A percentile compares a stretch with the other conserved stretches of the same genome.
Conservation (phyloP, 2,113 vertebrate species). For the Emydocephalus ijimae region DNA sequence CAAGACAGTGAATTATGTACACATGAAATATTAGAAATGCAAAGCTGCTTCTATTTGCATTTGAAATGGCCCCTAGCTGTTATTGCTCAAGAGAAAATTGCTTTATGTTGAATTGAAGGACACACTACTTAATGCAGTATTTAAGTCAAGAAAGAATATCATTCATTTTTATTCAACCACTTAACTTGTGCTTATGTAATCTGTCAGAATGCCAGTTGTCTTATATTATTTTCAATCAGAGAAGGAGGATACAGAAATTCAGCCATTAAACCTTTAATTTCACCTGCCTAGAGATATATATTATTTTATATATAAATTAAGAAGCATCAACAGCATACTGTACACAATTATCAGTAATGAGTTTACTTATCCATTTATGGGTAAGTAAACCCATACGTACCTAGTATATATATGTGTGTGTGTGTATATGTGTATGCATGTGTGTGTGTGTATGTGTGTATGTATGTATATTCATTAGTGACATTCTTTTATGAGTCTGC, state of each 20-base stretch:
- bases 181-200: conserved; percentile 78
- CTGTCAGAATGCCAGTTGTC: conserved; percentile 73
- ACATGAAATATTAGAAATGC: conserved; percentile 80
- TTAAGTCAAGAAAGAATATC: conserved; percentile 76
- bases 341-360: conserved; percentile 25
- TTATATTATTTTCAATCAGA: conserved; percentile 71
- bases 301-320: conserved; percentile 56
- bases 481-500: not conserved
- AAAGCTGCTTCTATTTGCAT: conserved; percentile 78
- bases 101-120: conserved; percentile 76
- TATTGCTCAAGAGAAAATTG: conserved; percentile 73
- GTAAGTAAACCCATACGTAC: too few species aligned
- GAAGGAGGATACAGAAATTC: conserved; percentile 70
- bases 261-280: conserved; percentile 72
- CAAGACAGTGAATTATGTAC: conserved; percentile 75
- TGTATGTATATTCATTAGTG: too few species aligned
- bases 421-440: not conserved
- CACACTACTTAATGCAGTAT: conserved; percentile 73
- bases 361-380: not conserved
- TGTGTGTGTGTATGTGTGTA: not conserved
- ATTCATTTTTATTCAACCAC: conserved; percentile 81
- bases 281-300: conserved; percentile 57
- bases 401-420: not conserved
- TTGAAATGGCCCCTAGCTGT: conserved; percentile 75
- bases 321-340: conserved; percentile 29